A percentile compares a stretch with the other conserved stretches of the same genome.
Conservation (phyloP, 2,797 vertebrate genomes). For the Gephyroberyx darwinii region DNA sequence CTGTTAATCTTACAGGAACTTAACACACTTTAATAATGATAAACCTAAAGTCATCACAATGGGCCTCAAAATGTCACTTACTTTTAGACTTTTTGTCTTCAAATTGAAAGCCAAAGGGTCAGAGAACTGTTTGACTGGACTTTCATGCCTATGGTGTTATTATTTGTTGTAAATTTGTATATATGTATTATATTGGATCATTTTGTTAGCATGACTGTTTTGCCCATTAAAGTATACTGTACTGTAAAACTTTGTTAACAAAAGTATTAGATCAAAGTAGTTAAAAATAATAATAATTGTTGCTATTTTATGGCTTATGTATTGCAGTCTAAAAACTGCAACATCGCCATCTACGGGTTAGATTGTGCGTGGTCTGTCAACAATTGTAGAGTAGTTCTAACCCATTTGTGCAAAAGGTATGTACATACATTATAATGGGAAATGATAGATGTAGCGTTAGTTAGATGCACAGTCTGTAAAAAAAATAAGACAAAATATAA, state of each 20-base stretch:
- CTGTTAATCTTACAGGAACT: no score
- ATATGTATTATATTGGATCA: no score
- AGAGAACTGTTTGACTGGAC: no score
- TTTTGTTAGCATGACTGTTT: no score
- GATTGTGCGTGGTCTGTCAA: not conserved
- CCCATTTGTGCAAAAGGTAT: not conserved
- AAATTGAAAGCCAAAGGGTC: not conserved
- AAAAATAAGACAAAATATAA: not conserved
- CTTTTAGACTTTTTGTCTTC: not conserved
- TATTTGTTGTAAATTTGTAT: no score
- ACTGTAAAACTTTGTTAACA: no score
- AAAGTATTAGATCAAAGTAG: no score
- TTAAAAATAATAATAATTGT: not conserved
- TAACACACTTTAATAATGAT: no score
- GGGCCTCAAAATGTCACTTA: no score
- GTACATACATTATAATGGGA: not conserved
- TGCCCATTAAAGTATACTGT: no score
- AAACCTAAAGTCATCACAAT: no score
- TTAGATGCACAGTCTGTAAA: not conserved
- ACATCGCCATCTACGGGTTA: conserved; percentile 59
- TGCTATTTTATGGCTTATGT: not conserved
- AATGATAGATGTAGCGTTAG: not conserved
- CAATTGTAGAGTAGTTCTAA: not conserved
- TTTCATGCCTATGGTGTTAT: no score
- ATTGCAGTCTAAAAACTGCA: conserved; percentile 15